Evolutionary conservation across 2,888 invertebrate genomes (phyloP).

Genomic region (Hypena proboscidalis): DNA sequence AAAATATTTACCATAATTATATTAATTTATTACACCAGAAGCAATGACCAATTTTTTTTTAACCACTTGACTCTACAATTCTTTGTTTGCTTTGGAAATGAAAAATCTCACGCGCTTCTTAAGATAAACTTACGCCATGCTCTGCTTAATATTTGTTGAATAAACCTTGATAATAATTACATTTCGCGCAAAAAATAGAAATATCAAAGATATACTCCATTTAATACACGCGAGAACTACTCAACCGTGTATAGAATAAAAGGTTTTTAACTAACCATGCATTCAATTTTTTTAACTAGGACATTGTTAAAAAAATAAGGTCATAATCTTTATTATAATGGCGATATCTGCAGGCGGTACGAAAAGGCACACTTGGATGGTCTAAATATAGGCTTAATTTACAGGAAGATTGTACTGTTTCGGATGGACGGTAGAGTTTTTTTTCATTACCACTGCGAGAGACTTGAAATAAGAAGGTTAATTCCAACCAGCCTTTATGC

Average conservation of each 20-base stretch:
- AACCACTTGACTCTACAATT: no score
- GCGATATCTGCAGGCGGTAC: slow-evolving; percentile 29
- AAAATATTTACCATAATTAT: no score
- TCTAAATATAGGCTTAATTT: no score
- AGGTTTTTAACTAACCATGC: slow-evolving; percentile 23
- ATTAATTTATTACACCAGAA: no score
- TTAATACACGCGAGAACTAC: slow-evolving; percentile 30
- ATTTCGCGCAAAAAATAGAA: slow-evolving; percentile 7
- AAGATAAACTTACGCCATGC: slow-evolving; percentile 1
- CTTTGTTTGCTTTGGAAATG: no score
- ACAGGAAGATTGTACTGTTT: no score
- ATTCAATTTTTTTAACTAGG: slow-evolving; percentile 20
- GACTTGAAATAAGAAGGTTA: no score
- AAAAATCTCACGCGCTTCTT: not conserved
- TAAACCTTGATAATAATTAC: slow-evolving; percentile 25
- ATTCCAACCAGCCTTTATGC: no score
- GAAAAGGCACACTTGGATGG: no score
- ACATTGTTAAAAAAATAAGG: slow-evolving; percentile 34
- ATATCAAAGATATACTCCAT: slow-evolving; percentile 21
- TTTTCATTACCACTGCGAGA: no score
- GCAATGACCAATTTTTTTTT: no score
- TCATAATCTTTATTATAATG: slow-evolving; percentile 24
- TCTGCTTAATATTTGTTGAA: not conserved
- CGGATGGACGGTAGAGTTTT: no score
- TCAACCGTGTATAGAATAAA: slow-evolving; percentile 24